phyloP scores from a whole-genome alignment of 2,888 invertebrate species.

The Cremastobaeus sp. region DNA sequence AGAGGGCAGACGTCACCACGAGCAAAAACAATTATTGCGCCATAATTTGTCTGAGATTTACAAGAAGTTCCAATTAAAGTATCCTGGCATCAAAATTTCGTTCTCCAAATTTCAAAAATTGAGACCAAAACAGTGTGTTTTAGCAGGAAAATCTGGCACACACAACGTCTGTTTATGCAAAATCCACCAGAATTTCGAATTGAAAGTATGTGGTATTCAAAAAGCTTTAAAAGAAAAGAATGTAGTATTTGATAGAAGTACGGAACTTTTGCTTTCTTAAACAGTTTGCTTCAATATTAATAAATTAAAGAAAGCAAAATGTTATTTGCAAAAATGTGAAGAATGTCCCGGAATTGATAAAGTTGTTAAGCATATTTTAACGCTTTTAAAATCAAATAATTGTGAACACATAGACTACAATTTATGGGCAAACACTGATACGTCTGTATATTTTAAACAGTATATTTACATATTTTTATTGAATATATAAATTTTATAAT shows the following conservation, averaged over 20 bases:
- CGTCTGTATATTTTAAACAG: too few relatives aligned
- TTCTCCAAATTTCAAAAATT: not conserved
- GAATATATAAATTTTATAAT: too few relatives aligned
- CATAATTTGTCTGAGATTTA: conserved; percentile 5
- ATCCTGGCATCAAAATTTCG: conserved; percentile 5
- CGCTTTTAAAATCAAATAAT: conserved; percentile 3
- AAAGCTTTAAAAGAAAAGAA: too few relatives aligned
- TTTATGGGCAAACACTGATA: conserved; percentile 19
- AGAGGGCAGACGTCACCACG: conserved; percentile 16
- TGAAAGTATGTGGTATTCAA: conserved; percentile 6
- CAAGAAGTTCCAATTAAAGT: conserved; percentile 2
- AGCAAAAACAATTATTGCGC: conserved; percentile 20
- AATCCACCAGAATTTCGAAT: too few relatives aligned
- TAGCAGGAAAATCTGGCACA: conserved; percentile 5
- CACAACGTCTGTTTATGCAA: conserved; percentile 3
- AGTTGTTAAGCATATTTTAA: conserved; percentile 13
- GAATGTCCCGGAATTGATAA: conserved; percentile 18
- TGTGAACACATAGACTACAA: conserved; percentile 8
- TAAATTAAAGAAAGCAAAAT: conserved; percentile 18
- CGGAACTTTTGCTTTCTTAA: too few relatives aligned
- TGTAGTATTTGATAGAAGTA: too few relatives aligned
- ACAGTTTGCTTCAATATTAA: too few relatives aligned
- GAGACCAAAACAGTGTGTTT: not conserved
- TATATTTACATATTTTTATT: too few relatives aligned
- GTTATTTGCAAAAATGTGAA: conserved; percentile 31